These are phyloP conservation scores for Pyrrhosoma nymphula DNA, from an alignment of 2,888 invertebrate genomes.

Conservation along the genomic window DNA sequence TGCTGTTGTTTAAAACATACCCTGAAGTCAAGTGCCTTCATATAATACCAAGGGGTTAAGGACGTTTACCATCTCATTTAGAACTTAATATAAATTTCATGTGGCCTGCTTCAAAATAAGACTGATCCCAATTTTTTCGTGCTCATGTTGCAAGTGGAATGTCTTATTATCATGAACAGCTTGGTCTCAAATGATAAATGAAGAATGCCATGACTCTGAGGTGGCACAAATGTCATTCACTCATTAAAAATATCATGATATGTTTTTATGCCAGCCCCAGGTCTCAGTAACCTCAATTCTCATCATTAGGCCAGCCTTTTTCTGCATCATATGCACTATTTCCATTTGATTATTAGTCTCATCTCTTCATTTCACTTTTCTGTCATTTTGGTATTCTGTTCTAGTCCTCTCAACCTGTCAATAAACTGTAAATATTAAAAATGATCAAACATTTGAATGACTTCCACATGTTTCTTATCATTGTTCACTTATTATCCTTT, in stretches of 20 bases:
- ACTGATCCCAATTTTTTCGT: conserved; percentile 57
- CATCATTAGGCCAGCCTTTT: conserved; percentile 12
- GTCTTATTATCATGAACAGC: conserved; percentile 25
- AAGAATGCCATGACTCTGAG: conserved; percentile 9
- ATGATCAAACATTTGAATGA: conserved; percentile 43
- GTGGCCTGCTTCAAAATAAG: conserved; percentile 63
- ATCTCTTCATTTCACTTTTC: conserved; percentile 34
- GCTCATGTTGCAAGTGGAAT: conserved; percentile 45
- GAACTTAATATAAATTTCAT: conserved; percentile 35
- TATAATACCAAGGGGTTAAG: conserved; percentile 66
- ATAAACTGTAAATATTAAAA: conserved; percentile 63
- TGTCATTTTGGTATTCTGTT: conserved; percentile 63
- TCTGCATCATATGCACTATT: conserved; percentile 41
- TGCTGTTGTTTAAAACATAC: conserved; percentile 48
- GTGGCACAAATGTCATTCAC: conserved; percentile 42
- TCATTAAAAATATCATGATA: conserved; percentile 23
- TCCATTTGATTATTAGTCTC: conserved; percentile 53
- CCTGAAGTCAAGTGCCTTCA: conserved; percentile 59
- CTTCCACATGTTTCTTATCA: conserved; percentile 39
- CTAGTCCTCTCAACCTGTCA: conserved; percentile 64
- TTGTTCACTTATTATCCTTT: neutral
- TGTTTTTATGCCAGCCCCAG: conserved; percentile 17
- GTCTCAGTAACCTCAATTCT: conserved; percentile 10
- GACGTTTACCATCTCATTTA: conserved; percentile 61
- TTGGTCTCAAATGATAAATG: conserved; percentile 40